Evolutionary conservation across 2,888 invertebrate species (phyloP), one percentile per base, ranked within the genome.

Genomic region (Altica lythri): DNA sequence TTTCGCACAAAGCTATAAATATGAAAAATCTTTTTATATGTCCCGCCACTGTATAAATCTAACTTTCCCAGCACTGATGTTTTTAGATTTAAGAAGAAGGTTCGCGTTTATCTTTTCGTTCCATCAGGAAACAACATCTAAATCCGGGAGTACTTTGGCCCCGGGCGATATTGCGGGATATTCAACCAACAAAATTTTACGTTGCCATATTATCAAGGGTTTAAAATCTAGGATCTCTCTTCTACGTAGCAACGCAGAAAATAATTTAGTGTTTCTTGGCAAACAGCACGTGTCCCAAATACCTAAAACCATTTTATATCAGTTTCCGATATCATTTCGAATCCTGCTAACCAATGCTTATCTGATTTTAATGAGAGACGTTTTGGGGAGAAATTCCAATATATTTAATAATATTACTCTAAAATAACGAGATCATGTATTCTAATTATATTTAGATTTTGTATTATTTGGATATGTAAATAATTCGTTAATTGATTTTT

Each of bases 261-360:
- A 27, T 19, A 19, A 38, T 38, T 19, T 38, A 19, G 4, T 38
- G 18, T 10, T 18, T 18, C 19, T 19, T 4, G 38, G 19, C 19
- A n/a, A 2, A 1, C 8, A 14, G 19, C n/a, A 30, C 43, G 9
- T 43, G 18, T 5, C 4, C 13, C 3, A 43, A 17, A 29, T 43
- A 43, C 43, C 10, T 19, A 43, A n/a, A 43, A 13, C 17, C 16
- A 12, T 43, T 43, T 30, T 12, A 4, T 30, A 44, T 44, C 32
- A 12, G 32, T 32, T 30, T 32, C 32, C 18, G 18, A 19, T 32
- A 30, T 32, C 9, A 32, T 17, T 8, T 27, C 1, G 5, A 44
- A n/a, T 19, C 12, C 38, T 22, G 16, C 17, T 18, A 25, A 25
- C 40, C 25, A 13, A 4, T 30, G 10, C 30, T 9, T 30, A 12